Conservation (phyloP, 2,888 invertebrate species). For the Quadroppia sp. region DNA sequence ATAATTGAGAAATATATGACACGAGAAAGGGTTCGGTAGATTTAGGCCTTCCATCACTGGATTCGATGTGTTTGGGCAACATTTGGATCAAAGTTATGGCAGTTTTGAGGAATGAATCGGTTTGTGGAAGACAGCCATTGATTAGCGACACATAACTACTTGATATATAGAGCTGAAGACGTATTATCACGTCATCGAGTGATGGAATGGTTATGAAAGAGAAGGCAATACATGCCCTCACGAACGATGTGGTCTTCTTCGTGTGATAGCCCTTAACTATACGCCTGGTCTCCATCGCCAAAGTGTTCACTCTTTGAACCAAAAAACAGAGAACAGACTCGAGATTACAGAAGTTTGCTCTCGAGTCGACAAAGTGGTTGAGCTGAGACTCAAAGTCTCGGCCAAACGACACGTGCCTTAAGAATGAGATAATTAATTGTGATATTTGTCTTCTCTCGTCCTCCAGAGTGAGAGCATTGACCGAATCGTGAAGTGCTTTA, state of each 20-base stretch:
- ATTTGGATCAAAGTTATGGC: slow-evolving; percentile 74
- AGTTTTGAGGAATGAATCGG: slow-evolving; percentile 89
- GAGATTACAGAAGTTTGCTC: slow-evolving; percentile 82
- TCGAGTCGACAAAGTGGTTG: slow-evolving; percentile 86
- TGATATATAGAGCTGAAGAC: slow-evolving; percentile 61
- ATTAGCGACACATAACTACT: slow-evolving; percentile 78
- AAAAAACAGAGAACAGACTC: slow-evolving; percentile 67
- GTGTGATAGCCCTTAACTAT: slow-evolving; percentile 71
- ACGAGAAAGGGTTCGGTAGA: slow-evolving; percentile 62
- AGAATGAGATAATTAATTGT: slow-evolving; percentile 71
- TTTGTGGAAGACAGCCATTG: slow-evolving; percentile 87
- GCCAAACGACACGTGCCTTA: slow-evolving; percentile 74
- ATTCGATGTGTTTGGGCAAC: slow-evolving; percentile 67
- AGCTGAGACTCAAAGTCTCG: slow-evolving; percentile 85
- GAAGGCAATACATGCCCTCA: slow-evolving; percentile 82
- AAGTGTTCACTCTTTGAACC: slow-evolving; percentile 69
- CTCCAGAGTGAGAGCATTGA: slow-evolving; percentile 84
- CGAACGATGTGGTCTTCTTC: slow-evolving; percentile 56
- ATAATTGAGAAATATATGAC: slow-evolving; percentile 62
- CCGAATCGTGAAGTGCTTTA: slow-evolving; percentile 84
- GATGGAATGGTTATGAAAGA: slow-evolving; percentile 97
- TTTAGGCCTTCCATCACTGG: slow-evolving; percentile 66
- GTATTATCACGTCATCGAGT: slow-evolving; percentile 69
- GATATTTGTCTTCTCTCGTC: slow-evolving; percentile 85
- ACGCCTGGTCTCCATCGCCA: slow-evolving; percentile 66